A percentile compares a stretch with the other conserved stretches of the same genome.
Conservation (phyloP, 64 coral and sea anemone species). For the Anthopleura sola region DNA sequence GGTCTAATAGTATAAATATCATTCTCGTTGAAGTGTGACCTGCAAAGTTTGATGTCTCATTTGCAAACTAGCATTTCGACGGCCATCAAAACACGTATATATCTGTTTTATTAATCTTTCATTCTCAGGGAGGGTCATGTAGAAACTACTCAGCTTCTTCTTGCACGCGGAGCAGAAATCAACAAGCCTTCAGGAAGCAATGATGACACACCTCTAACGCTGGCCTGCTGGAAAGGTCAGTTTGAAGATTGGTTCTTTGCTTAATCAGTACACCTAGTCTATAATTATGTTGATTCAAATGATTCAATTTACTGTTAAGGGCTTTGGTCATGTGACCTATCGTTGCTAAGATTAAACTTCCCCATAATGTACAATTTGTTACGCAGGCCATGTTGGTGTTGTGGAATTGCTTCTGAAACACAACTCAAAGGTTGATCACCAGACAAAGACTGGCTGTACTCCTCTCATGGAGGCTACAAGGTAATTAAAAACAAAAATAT, state of each 20-base stretch:
- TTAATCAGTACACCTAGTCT: too few relatives aligned
- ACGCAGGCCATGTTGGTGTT: slow-evolving; percentile 83
- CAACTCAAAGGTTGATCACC: slow-evolving; percentile 92
- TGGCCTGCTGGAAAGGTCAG: slow-evolving; percentile 99
- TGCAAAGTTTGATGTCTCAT: too few relatives aligned
- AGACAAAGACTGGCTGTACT: slow-evolving; percentile 98
- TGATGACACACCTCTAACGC: slow-evolving; percentile 93
- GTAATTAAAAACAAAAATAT: slow-evolving; percentile 1
- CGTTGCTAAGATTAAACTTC: too few relatives aligned
- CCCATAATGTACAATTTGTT: background rate
- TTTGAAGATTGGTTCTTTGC: background rate
- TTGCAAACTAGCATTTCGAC: too few relatives aligned
- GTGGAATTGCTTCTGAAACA: slow-evolving; percentile 90
- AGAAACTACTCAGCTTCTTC: slow-evolving; percentile 82
- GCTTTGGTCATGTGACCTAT: too few relatives aligned
- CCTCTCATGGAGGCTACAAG: slow-evolving; percentile 99
- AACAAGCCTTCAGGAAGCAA: slow-evolving; percentile 99
- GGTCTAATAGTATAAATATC: too few relatives aligned
- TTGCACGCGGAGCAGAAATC: slow-evolving; percentile 89
- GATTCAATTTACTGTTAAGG: too few relatives aligned
- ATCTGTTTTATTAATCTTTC: background rate
- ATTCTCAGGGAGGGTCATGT: slow-evolving; percentile 84
- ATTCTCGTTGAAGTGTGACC: too few relatives aligned
- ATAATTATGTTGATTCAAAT: too few relatives aligned
- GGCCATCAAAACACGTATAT: too few relatives aligned